Evolutionary conservation across 2,113 vertebrate species (phyloP).

Genomic region (Scomber colias): DNA sequence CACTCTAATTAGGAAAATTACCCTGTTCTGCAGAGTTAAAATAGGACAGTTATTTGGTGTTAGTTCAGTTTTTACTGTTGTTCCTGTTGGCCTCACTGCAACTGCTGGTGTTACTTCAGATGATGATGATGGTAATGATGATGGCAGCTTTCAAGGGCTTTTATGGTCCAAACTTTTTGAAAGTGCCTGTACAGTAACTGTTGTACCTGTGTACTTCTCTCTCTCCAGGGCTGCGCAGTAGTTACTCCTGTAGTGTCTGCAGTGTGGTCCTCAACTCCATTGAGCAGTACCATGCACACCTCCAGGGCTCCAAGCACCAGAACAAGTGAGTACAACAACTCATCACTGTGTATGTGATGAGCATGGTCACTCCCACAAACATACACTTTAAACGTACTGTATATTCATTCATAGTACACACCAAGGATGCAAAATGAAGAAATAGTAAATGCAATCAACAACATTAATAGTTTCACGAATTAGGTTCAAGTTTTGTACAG

Average conservation of each 20-base stretch:
- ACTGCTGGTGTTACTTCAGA: neutral
- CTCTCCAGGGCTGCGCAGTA: conserved; percentile 83
- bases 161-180: conserved; percentile 14
- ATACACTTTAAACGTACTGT: neutral
- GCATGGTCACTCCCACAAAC: neutral
- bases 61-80: conserved; percentile 40
- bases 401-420: too few species aligned
- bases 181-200: conserved; percentile 22
- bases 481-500: too few species aligned
- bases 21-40: conserved; percentile 46
- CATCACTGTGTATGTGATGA: neutral
- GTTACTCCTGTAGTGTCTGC: conserved; percentile 87
- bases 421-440: too few species aligned
- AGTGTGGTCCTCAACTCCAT: conserved; percentile 88
- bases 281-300: conserved; percentile 88
- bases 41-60: conserved; percentile 47
- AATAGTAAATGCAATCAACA: too few species aligned
- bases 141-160: conserved; percentile 13
- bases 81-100: conserved; percentile 18
- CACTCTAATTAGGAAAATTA: conserved; percentile 70
- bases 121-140: conserved; percentile 32
- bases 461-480: too few species aligned
- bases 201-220: conserved; percentile 29
- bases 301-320: conserved; percentile 89
- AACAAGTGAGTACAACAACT: conserved; percentile 84